Percentiles rank a stretch among this genome's conserved stretches.
Evolutionary conservation across 1,140 invertebrate genomes (phyloP).

Genomic region (Trichonephila clavipes): DNA sequence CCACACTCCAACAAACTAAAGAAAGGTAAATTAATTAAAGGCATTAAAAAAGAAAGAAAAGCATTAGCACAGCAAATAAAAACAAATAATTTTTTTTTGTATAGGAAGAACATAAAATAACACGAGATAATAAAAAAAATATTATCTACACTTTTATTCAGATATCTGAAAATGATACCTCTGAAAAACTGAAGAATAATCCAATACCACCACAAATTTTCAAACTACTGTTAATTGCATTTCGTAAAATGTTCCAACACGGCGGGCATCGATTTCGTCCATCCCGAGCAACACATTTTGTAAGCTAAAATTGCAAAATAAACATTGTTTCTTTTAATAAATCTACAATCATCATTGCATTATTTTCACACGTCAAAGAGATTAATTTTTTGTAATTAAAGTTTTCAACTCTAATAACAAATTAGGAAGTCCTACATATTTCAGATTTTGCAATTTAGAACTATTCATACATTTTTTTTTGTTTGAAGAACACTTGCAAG

Average conservation of each 20-base stretch:
- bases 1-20: constrained; percentile 98
- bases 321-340: neutral
- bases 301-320: constrained; percentile 45
- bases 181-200: constrained; percentile 97
- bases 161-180: constrained; percentile 85
- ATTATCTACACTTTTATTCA: too few species aligned
- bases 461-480: too few species aligned
- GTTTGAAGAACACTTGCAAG: too few species aligned
- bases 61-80: neutral
- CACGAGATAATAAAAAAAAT: neutral
- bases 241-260: constrained; percentile 89
- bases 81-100: neutral
- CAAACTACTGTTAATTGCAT: constrained; percentile 91
- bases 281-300: constrained; percentile 43
- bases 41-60: neutral
- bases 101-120: neutral
- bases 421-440: too few species aligned
- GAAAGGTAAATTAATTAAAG: constrained; percentile 66
- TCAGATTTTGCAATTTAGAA: too few species aligned
- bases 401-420: too few species aligned
- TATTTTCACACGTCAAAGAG: too few species aligned
- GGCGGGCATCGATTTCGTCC: constrained; percentile 48
- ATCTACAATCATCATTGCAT: too few species aligned
- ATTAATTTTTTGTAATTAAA: too few species aligned
- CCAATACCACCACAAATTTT: constrained; percentile 94